Percentiles rank a stretch among this genome's conserved stretches.
Conservation (phyloP, 2,113 vertebrate genomes). For the Entosphenus tridentatus region DNA sequence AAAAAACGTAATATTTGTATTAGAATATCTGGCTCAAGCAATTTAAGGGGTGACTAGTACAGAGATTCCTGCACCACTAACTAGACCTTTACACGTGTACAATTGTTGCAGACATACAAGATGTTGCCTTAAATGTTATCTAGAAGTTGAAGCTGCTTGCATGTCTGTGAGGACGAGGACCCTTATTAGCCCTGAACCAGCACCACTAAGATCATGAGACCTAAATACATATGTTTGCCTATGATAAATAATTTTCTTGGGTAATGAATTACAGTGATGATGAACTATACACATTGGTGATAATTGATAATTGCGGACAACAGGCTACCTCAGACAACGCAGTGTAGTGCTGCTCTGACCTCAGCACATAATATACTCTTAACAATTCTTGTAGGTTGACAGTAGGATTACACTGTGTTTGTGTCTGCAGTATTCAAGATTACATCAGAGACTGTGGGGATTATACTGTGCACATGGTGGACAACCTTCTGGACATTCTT, state of each 20-base stretch:
- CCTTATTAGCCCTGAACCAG: too few species aligned
- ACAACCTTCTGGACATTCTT: slow-evolving; percentile 64
- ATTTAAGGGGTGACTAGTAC: too few species aligned
- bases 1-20: too few species aligned
- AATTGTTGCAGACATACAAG: too few species aligned
- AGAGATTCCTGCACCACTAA: too few species aligned
- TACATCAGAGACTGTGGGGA: slow-evolving; percentile 56
- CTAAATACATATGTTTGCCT: not conserved
- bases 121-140: too few species aligned
- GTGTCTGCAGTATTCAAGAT: slow-evolving; percentile 37
- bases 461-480: slow-evolving; percentile 57
- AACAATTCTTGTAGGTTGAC: not conserved
- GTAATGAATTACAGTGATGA: not conserved
- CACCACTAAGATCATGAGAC: too few species aligned
- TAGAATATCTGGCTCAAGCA: too few species aligned
- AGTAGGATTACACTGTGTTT: not conserved
- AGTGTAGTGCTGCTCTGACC: not conserved
- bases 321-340: not conserved
- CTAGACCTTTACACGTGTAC: too few species aligned
- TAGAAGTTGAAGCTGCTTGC: too few species aligned
- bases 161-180: too few species aligned
- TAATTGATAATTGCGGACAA: not conserved
- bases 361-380: not conserved
- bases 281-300: not conserved
- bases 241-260: not conserved